phyloP scores from a whole-genome alignment of 1,140 invertebrate species.

The Drosophila jambulina region DNA sequence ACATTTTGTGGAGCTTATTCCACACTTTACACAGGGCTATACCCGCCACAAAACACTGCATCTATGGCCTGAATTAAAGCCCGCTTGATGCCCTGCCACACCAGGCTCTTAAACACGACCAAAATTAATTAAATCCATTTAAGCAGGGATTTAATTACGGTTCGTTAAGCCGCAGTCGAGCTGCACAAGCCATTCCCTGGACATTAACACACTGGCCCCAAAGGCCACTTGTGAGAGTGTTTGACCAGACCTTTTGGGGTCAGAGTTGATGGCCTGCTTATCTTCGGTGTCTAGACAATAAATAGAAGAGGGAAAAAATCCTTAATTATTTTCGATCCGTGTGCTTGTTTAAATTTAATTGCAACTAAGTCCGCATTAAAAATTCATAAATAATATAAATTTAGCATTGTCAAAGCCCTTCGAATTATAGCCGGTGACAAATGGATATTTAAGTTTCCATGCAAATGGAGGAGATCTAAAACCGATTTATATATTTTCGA shows the following conservation, averaged over 20 bases:
- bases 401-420: slow-evolving; percentile 28
- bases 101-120: neutral
- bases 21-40: slow-evolving; percentile 4
- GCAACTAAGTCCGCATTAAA: slow-evolving; percentile 56
- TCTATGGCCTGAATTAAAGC: neutral
- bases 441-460: slow-evolving; percentile 73
- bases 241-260: neutral
- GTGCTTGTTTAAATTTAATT: slow-evolving; percentile 38
- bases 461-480: slow-evolving; percentile 75
- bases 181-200: neutral
- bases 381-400: slow-evolving; percentile 63
- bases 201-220: slow-evolving; percentile 11
- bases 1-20: neutral
- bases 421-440: slow-evolving; percentile 47
- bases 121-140: slow-evolving; percentile 32
- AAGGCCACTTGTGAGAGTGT: slow-evolving; percentile 1
- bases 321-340: neutral
- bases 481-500: slow-evolving; percentile 50
- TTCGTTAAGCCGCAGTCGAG: slow-evolving; percentile 4
- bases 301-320: neutral
- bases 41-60: neutral
- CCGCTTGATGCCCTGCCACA: neutral
- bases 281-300: slow-evolving; percentile 4
- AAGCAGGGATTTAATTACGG: slow-evolving; percentile 31
- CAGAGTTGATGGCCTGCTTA: slow-evolving; percentile 11